Percentiles rank a stretch among this genome's conserved stretches.
These are phyloP conservation scores for Bufo gargarizans DNA, from an alignment of 2,113 vertebrate genomes.

Conservation along the genomic window DNA sequence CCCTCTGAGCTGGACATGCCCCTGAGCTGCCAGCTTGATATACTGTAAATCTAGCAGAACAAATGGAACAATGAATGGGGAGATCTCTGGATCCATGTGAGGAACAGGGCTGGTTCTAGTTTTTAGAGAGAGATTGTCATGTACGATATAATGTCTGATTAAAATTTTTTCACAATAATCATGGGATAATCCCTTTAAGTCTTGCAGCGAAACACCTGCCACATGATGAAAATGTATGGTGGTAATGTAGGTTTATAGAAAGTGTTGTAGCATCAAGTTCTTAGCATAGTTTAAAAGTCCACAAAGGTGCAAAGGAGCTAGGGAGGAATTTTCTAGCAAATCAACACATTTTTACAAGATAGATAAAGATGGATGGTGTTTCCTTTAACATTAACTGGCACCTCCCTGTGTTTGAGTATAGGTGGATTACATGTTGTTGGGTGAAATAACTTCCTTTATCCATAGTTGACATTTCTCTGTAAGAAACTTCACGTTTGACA, in stretches of 20 bases:
- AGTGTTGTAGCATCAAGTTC: too few species aligned
- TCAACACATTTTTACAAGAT: not conserved
- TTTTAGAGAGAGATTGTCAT: too few species aligned
- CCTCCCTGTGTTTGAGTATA: not conserved
- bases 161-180: too few species aligned
- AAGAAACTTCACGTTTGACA: not conserved
- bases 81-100: too few species aligned
- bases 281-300: not conserved
- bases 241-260: not conserved
- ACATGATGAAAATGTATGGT: not conserved
- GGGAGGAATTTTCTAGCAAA: not conserved
- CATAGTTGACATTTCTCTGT: not conserved
- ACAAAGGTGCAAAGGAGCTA: not conserved
- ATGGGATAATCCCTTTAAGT: not conserved
- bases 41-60: too few species aligned
- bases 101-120: too few species aligned
- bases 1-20: too few species aligned
- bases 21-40: too few species aligned
- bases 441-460: slow-evolving; percentile 14
- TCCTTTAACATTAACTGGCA: not conserved
- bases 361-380: not conserved
- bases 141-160: too few species aligned
- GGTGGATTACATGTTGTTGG: not conserved
- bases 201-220: not conserved
- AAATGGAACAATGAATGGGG: too few species aligned